phyloP scores from a whole-genome alignment of 2,797 vertebrate genomes.

The Tragopan temminckii region DNA sequence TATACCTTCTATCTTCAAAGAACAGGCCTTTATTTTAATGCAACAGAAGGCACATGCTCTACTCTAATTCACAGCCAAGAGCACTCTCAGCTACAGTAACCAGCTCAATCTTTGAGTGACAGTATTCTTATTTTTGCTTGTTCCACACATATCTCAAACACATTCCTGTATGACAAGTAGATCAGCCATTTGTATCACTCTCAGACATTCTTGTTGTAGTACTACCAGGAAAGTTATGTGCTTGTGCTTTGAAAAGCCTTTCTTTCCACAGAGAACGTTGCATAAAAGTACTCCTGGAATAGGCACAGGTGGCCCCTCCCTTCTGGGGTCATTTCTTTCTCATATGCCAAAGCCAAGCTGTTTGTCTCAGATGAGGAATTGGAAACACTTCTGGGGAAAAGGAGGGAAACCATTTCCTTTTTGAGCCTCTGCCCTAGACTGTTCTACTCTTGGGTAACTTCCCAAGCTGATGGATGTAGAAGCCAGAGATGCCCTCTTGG shows the following conservation, averaged over 20 bases:
- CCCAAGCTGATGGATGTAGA: not conserved
- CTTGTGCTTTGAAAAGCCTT: constrained; percentile 7
- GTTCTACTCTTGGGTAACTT: constrained; percentile 9
- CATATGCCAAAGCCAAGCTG: constrained; percentile 18
- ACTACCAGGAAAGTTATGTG: rapidly evolving
- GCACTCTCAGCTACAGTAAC: not conserved
- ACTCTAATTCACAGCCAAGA: not conserved
- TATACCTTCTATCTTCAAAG: constrained; percentile 38
- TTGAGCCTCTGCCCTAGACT: not conserved
- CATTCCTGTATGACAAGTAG: not conserved
- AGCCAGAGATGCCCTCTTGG: constrained; percentile 37
- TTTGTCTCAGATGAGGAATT: constrained; percentile 28
- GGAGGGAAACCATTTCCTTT: constrained; percentile 14
- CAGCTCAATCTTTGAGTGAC: rapidly evolving
- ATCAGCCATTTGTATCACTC: rapidly evolving
- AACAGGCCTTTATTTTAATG: not conserved
- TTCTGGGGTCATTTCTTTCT: constrained; percentile 28
- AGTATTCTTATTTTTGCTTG: not conserved
- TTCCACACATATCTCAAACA: not conserved
- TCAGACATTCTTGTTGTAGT: rapidly evolving
- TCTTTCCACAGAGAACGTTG: not conserved
- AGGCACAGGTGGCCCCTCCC: not conserved
- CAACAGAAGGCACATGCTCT: not conserved
- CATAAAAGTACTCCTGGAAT: not conserved
- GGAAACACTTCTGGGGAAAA: constrained; percentile 24